Conservation (phyloP, 2,113 vertebrate species). For the Antennarius striatus region DNA sequence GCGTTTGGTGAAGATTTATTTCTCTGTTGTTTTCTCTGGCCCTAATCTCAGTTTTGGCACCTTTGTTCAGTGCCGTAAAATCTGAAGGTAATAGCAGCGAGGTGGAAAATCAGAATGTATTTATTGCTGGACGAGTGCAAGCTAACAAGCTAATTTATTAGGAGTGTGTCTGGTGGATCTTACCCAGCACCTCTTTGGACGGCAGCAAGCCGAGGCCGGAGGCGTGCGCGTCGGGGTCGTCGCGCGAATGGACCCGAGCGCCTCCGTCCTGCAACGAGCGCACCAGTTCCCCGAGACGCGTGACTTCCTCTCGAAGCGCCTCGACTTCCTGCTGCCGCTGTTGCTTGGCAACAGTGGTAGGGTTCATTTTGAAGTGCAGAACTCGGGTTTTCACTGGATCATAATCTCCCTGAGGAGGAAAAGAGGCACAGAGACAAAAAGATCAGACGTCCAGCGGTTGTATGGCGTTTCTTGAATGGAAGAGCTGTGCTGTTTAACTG, state of each 20-base stretch:
- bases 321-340: conserved; percentile 84
- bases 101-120: not conserved
- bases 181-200: conserved; percentile 89
- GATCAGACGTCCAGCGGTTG: not conserved
- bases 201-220: conserved; percentile 80
- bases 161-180: conserved; percentile 8
- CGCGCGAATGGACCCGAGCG: conserved; percentile 41
- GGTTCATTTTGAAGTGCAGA: conserved; percentile 91
- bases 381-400: conserved; percentile 89
- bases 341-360: conserved; percentile 83
- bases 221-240: conserved; percentile 27
- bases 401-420: conserved; percentile 85
- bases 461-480: not conserved
- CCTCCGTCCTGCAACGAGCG: conserved; percentile 80
- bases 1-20: conserved; percentile 1
- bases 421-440: conserved; percentile 5
- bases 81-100: not conserved
- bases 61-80: conserved; percentile 5
- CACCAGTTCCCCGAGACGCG: conserved; percentile 83
- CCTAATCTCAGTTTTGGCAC: not conserved
- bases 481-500: too few species aligned
- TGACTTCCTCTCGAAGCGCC: conserved; percentile 85
- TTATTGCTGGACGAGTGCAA: not conserved
- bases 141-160: not conserved
- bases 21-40: not conserved